These are phyloP conservation scores for Capreolus pygargus DNA, from an alignment of 2,113 vertebrate genomes.

Conservation along the genomic window DNA sequence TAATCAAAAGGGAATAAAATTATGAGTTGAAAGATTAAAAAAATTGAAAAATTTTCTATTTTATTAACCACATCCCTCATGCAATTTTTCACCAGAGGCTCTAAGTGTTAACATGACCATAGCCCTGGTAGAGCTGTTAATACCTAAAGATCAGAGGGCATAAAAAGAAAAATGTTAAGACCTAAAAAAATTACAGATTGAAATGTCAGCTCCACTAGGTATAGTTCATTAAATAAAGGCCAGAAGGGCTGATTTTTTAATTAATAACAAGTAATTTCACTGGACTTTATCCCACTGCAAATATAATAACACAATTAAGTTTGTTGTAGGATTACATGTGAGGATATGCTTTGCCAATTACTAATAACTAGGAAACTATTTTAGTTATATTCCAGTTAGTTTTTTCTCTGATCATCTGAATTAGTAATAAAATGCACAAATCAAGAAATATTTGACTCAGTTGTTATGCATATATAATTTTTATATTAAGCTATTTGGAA, in stretches of 20 bases:
- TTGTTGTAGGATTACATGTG: background rate
- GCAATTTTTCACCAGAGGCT: background rate
- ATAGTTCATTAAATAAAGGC: conserved; percentile 19
- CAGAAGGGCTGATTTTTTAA: conserved; percentile 4
- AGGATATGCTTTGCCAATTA: background rate
- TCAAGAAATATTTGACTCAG: background rate
- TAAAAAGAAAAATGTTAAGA: background rate
- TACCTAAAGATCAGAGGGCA: background rate
- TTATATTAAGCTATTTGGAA: conserved; percentile 10
- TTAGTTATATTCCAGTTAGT: background rate
- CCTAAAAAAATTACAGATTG: background rate
- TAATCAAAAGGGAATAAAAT: background rate
- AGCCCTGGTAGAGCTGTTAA: background rate
- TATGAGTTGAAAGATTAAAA: conserved; percentile 30
- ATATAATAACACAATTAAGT: background rate
- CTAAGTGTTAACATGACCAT: background rate
- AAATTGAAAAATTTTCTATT: background rate
- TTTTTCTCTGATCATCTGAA: background rate
- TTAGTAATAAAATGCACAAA: conserved; percentile 33
- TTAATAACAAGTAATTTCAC: background rate
- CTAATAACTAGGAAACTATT: conserved; percentile 28
- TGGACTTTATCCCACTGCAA: conserved; percentile 23
- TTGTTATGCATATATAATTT: background rate
- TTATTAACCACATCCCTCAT: background rate
- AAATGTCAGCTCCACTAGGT: background rate